phyloP scores from a whole-genome alignment of 2,113 vertebrate genomes.

The Tetrao urogallus region DNA sequence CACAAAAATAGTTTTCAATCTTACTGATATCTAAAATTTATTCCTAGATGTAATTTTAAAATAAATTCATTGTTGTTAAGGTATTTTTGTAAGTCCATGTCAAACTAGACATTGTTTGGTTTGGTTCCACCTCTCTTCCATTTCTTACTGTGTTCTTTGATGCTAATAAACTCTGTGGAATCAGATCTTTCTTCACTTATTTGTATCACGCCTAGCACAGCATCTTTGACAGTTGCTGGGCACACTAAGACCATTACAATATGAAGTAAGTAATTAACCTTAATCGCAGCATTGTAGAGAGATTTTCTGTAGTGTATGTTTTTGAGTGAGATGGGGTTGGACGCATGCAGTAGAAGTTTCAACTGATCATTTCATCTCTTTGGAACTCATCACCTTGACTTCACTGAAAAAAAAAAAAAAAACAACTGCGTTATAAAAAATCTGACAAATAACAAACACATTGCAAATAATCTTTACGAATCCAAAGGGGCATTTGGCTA shows the following conservation, averaged over 20 bases:
- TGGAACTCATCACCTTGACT: not conserved
- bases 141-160: not conserved
- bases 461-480: not conserved
- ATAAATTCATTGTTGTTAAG: not conserved
- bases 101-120: not conserved
- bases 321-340: not conserved
- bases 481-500: slow-evolving; percentile 50
- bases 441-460: not conserved
- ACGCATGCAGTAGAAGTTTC: not conserved
- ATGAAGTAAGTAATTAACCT: not conserved
- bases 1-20: not conserved
- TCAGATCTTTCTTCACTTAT: not conserved
- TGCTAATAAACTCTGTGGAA: not conserved
- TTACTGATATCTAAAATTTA: not conserved
- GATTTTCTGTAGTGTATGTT: not conserved
- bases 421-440: not conserved
- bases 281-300: not conserved
- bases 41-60: not conserved
- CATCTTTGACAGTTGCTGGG: not conserved
- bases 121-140: not conserved
- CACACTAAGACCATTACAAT: not conserved
- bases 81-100: not conserved
- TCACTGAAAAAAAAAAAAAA: not conserved
- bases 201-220: not conserved
- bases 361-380: slow-evolving; percentile 5